phyloP scores from a whole-genome alignment of 2,888 invertebrate genomes.

The Blastobasis adustella region DNA sequence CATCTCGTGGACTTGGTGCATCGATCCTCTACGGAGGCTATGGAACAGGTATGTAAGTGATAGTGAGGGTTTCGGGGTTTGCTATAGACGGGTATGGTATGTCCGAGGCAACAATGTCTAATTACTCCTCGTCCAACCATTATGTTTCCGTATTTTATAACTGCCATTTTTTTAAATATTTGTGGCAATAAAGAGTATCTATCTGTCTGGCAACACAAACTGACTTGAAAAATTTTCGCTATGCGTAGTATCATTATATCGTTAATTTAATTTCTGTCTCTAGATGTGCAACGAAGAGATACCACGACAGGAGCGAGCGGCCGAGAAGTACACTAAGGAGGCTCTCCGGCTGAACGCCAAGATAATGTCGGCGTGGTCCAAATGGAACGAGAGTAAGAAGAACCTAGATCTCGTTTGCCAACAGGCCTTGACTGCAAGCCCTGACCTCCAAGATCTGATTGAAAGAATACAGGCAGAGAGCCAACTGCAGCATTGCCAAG shows the following conservation, averaged over 20 bases:
- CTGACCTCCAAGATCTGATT: slow-evolving; percentile 38
- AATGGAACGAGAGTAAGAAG: slow-evolving; percentile 43
- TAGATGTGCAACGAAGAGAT: slow-evolving; percentile 61
- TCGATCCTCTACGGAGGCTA: slow-evolving; percentile 49
- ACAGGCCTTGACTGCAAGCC: slow-evolving; percentile 38
- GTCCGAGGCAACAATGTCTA: too few relatives aligned
- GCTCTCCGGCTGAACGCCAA: slow-evolving; percentile 42
- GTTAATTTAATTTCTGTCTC: too few relatives aligned
- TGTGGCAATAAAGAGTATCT: too few relatives aligned
- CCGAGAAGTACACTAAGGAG: slow-evolving; percentile 50
- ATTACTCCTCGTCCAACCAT: too few relatives aligned
- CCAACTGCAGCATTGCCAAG: slow-evolving; percentile 50
- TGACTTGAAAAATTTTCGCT: too few relatives aligned
- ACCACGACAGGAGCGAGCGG: slow-evolving; percentile 54
- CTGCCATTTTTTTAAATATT: too few relatives aligned
- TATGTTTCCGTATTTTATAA: too few relatives aligned
- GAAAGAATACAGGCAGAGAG: slow-evolving; percentile 38
- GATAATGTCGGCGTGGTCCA: slow-evolving; percentile 38
- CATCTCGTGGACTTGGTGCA: slow-evolving; percentile 52
- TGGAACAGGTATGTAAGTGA: slow-evolving; percentile 52
- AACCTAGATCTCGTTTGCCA: slow-evolving; percentile 32
- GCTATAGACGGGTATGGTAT: too few relatives aligned
- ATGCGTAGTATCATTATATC: too few relatives aligned
- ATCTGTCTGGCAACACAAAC: too few relatives aligned
- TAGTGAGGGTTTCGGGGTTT: too few relatives aligned